phyloP scores from a whole-genome alignment of 2,113 vertebrate genomes.

The Silurus asotus region DNA sequence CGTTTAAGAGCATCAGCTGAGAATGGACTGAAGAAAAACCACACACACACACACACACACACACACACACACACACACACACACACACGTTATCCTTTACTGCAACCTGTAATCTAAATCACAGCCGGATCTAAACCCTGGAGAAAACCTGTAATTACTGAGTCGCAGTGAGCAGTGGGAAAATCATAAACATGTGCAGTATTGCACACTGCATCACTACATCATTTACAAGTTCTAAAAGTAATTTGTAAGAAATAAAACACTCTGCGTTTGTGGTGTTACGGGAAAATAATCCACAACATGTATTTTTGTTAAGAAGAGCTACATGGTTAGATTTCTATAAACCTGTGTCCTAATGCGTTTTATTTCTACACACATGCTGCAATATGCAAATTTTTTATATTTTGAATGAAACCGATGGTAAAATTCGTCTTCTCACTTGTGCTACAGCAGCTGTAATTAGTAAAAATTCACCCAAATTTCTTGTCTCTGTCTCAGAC shows the following conservation, averaged over 20 bases:
- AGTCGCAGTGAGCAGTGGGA: not conserved
- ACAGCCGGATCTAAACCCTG: not conserved
- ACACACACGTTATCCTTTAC: constrained; percentile 5
- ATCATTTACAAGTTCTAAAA: not conserved
- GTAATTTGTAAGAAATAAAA: not conserved
- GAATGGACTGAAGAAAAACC: constrained; percentile 3
- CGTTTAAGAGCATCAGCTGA: constrained; percentile 24
- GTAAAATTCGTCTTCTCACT: not conserved
- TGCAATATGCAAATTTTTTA: not conserved
- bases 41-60: constrained; percentile 33
- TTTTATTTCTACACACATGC: not conserved
- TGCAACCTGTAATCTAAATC: constrained; percentile 12
- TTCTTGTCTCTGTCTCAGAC: not conserved
- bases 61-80: constrained; percentile 25
- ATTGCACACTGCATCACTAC: not conserved
- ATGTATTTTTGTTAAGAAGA: not conserved
- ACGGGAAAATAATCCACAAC: not conserved
- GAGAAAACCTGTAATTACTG: constrained; percentile 8
- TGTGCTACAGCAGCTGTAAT: too few relatives aligned
- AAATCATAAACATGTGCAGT: not conserved
- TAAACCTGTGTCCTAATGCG: not conserved
- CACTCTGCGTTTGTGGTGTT: not conserved
- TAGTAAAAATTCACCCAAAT: not conserved
- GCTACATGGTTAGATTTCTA: not conserved
- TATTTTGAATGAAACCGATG: too few relatives aligned